Evolutionary conservation across 1,140 invertebrate species (phyloP).

Genomic region (Gonatopus flavifemur): DNA sequence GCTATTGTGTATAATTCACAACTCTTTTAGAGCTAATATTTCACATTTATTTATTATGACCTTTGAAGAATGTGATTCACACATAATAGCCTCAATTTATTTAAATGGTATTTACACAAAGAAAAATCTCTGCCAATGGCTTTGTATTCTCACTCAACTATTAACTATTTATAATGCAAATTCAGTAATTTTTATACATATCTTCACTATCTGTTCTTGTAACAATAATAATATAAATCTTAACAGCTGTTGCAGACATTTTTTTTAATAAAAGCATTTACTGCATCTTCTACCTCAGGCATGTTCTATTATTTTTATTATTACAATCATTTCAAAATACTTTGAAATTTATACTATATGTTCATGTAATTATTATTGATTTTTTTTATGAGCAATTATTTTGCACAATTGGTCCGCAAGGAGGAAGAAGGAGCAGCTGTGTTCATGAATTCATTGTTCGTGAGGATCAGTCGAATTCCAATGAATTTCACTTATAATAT

Average conservation of each 20-base stretch:
- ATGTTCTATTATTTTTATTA: conserved; percentile 10
- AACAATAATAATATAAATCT: too few species aligned
- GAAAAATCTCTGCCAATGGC: too few species aligned
- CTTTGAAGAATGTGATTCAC: conserved; percentile 4
- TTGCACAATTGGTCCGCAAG: not conserved
- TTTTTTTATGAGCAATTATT: not conserved
- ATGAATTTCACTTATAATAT: too few species aligned
- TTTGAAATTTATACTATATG: conserved; percentile 1
- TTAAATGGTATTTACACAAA: conserved; percentile 20
- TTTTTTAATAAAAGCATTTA: too few species aligned
- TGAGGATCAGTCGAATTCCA: too few species aligned
- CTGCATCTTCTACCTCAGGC: conserved; percentile 29
- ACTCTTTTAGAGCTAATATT: conserved; percentile 1
- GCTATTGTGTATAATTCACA: conserved; percentile 14
- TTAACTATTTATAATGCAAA: too few species aligned
- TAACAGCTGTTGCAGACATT: too few species aligned
- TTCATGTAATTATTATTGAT: not conserved
- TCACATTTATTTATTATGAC: too few species aligned
- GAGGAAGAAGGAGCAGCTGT: conserved; percentile 10
- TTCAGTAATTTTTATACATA: too few species aligned
- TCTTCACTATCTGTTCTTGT: too few species aligned
- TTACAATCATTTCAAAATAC: conserved; percentile 3
- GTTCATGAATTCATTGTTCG: too few species aligned
- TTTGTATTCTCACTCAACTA: too few species aligned
- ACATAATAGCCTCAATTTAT: conserved; percentile 25